Evolutionary conservation across 2,797 vertebrate species (phyloP), one percentile per base, ranked within the genome.

Genomic region (Centropyge bicolor): DNA sequence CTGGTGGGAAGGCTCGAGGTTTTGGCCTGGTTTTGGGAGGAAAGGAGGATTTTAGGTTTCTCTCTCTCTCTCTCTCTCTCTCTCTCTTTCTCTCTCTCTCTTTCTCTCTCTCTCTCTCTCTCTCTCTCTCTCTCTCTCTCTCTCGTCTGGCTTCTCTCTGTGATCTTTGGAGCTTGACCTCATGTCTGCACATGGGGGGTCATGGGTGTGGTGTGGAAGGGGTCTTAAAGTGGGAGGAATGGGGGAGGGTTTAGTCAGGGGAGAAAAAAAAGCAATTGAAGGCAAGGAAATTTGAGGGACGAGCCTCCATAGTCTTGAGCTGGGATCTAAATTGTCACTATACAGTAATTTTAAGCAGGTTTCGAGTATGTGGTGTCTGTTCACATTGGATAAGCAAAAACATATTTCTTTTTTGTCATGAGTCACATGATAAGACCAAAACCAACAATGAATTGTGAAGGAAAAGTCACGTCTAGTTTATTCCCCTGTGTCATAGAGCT

Each of bases 91-190:
- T 45, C 76, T 49, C 76, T 63, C 68, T 54, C 87, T 90, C 87
- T 90, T 76, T 84, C 80, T 85, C 56, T 48, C 72, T 68, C 74
- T 82, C 81, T 85, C 86, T 81, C 81, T 59, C 76, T 62, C 48
- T 74, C 83, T 35, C 55, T 31, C 78, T 62, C 63, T 59, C 55
- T 45, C 76, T 49, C 76, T 63, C 68, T 54, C 70, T 83, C 77
- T 79, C 86, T 88, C 89, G 88, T 93, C 88, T 93, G 93, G 92
- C 84, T 88, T 88, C 91, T 95, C 81, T 89, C 93, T 96, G 92
- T 96, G 95, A 96, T 96, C 95, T 95, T 90, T 96, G 94, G 93
- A 95, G 95, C 95, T 93, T 95, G 94, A 94, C 94, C 93, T 91
- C 90, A 91, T 93, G 93, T 94, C 93, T 94, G 93, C 92, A 94